A percentile compares a stretch with the other conserved stretches of the same genome.
Evolutionary conservation across 2,888 invertebrate genomes (phyloP).

Genomic region (Cosmia trapezina): DNA sequence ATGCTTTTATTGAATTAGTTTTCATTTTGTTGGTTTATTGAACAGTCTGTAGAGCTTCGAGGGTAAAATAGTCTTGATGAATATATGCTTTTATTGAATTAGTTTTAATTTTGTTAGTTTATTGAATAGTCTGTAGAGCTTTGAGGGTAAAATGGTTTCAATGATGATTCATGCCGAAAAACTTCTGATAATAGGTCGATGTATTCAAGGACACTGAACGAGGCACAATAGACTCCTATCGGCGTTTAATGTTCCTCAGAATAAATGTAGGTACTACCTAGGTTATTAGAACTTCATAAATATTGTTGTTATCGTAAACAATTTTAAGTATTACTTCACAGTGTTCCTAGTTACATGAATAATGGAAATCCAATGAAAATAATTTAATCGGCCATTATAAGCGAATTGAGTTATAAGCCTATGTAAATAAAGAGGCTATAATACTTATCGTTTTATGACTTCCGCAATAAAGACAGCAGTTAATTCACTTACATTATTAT

Average conservation of each 20-base stretch:
- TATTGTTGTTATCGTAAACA: not conserved
- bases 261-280: not conserved
- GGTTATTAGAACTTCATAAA: not conserved
- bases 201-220: too few relatives aligned
- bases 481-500: constrained; percentile 13
- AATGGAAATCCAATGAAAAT: not conserved
- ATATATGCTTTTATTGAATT: not conserved
- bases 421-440: constrained; percentile 30
- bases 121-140: not conserved
- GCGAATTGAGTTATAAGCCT: constrained; percentile 12
- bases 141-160: not conserved
- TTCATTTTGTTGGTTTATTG: constrained; percentile 1
- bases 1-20: not conserved
- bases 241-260: too few relatives aligned
- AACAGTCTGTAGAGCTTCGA: not conserved
- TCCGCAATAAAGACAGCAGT: constrained; percentile 36
- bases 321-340: not conserved
- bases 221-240: too few relatives aligned
- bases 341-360: not conserved
- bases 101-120: not conserved
- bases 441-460: constrained; percentile 45
- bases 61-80: not conserved
- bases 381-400: not conserved
- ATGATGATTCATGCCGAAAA: not conserved
- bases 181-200: not conserved